A percentile compares a stretch with the other conserved stretches of the same genome.
phyloP scores from a whole-genome alignment of 2,888 invertebrate genomes.

The Sinopyrophorus schimmeli region DNA sequence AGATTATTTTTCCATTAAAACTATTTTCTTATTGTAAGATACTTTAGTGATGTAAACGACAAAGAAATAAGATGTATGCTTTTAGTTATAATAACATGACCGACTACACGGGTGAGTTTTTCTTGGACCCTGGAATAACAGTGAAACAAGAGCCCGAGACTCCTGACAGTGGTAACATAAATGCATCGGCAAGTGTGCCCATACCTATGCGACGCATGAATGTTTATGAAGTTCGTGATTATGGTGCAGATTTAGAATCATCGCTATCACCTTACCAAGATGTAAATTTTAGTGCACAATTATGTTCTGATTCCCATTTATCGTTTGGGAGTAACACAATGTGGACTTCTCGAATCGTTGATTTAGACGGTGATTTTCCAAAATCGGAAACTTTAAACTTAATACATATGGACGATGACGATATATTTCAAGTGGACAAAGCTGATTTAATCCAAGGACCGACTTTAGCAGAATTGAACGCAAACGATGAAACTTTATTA shows the following conservation, averaged over 20 bases:
- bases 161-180: conserved; percentile 53
- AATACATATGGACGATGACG: conserved; percentile 81
- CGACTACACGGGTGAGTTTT: conserved; percentile 67
- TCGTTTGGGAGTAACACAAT: conserved; percentile 39
- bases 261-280: conserved; percentile 61
- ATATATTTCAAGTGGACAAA: conserved; percentile 87
- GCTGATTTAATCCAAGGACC: conserved; percentile 81
- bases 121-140: conserved; percentile 64
- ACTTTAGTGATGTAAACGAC: too few species aligned
- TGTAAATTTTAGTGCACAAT: conserved; percentile 45
- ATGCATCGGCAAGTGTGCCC: conserved; percentile 64
- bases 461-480: conserved; percentile 82
- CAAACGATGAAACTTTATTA: conserved; percentile 79
- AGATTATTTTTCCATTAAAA: too few species aligned
- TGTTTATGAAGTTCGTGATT: conserved; percentile 56
- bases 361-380: conserved; percentile 38
- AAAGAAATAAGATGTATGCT: conserved; percentile 6
- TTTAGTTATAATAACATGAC: conserved; percentile 63
- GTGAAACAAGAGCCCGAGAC: conserved; percentile 65
- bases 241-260: conserved; percentile 61
- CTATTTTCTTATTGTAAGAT: too few species aligned
- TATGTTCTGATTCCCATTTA: conserved; percentile 47
- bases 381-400: conserved; percentile 65
- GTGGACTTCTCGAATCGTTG: conserved; percentile 53
- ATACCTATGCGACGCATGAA: conserved; percentile 62